These are phyloP conservation scores for Coelogynopora nodosa DNA, from an alignment of 2,888 invertebrate genomes.

Conservation along the genomic window DNA sequence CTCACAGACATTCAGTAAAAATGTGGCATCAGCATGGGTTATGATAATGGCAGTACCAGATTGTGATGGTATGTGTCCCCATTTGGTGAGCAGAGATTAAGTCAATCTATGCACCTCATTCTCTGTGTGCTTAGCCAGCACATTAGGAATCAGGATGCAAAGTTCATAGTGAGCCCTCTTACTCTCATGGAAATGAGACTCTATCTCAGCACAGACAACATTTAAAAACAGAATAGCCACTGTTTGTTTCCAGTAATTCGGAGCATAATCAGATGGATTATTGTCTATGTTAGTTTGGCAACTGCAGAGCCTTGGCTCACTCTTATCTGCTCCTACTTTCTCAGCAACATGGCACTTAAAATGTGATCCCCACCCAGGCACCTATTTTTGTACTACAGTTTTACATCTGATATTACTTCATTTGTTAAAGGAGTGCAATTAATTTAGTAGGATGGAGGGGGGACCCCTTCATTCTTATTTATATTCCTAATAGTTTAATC, in stretches of 20 bases:
- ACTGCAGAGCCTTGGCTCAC: no score
- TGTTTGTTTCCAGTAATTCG: not conserved
- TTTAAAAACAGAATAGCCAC: not conserved
- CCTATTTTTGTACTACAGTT: no score
- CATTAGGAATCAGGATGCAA: not conserved
- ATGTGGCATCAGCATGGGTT: constrained; percentile 14
- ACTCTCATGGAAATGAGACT: constrained; percentile 1
- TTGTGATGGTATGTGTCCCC: not conserved
- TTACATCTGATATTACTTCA: no score
- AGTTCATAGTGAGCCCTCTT: constrained; percentile 6
- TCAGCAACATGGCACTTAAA: not conserved
- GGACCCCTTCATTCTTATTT: no score
- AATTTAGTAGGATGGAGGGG: no score
- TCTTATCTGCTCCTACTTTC: not conserved
- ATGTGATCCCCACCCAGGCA: not conserved
- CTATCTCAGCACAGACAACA: constrained; percentile 17
- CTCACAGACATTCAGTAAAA: not conserved
- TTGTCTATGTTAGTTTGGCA: no score
- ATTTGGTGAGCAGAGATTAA: not conserved
- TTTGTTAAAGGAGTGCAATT: no score
- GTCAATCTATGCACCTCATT: not conserved
- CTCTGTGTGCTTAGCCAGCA: not conserved
- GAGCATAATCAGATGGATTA: not conserved
- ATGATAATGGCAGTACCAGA: not conserved
- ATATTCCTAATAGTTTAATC: no score